These are phyloP conservation scores for Rhopilema esculentum DNA, from an alignment of 30 jellyfish, hydroid and myxozoan genomes.

Conservation along the genomic window DNA sequence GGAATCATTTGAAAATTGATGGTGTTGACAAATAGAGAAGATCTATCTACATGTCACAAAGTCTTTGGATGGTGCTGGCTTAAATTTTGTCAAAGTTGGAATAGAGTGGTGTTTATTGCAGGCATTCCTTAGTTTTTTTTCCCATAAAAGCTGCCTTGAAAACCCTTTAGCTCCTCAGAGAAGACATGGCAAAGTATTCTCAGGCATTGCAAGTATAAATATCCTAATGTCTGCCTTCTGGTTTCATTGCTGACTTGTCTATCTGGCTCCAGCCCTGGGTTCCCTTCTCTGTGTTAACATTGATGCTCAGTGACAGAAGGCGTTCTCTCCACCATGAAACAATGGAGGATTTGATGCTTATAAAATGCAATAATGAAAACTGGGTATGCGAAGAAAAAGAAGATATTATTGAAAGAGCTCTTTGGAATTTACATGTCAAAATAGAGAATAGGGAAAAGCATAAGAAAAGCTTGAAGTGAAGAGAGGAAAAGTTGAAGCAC, in stretches of 20 bases:
- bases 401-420: conserved; percentile 22
- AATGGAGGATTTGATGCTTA: conserved; percentile 14
- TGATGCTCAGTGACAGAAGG: conserved; percentile 29
- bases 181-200: conserved; percentile 34
- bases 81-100: too few species aligned
- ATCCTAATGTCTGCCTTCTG: conserved; percentile 27
- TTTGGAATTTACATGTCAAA: too few species aligned
- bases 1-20: too few species aligned
- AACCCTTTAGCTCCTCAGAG: background rate
- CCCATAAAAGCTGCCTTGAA: too few species aligned
- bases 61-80: too few species aligned
- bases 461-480: conserved; percentile 13
- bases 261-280: conserved; percentile 29
- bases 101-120: too few species aligned
- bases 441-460: conserved; percentile 14
- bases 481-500: conserved; percentile 12
- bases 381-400: conserved; percentile 28
- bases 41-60: too few species aligned
- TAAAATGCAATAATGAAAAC: conserved; percentile 24
- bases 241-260: conserved; percentile 37
- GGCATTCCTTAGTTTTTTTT: too few species aligned
- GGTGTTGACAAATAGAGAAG: too few species aligned
- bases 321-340: conserved; percentile 39
- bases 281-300: conserved; percentile 43
- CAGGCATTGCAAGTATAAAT: conserved; percentile 19